Evolutionary conservation across 37 sponge, comb jelly and placozoan species (phyloP), one percentile per base, ranked within the genome.

Genomic region (Dysidea cf. avara): DNA sequence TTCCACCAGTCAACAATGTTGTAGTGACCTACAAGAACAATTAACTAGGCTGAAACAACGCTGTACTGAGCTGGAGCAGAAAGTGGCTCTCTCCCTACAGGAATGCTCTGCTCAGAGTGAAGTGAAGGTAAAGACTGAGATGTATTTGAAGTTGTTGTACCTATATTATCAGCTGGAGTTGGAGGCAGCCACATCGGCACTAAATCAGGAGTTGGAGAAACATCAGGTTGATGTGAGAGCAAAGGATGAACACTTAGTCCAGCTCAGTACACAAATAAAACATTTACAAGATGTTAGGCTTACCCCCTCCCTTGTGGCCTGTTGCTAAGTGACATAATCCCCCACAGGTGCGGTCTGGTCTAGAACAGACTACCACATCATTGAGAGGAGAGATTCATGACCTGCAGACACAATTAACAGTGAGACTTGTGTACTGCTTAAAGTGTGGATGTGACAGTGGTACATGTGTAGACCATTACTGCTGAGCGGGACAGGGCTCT

Each of bases 211-310:
- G 67, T 25, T 71, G 34, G 36, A 51, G 53, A 63, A 71, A 48
- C 71, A 70, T 12, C 53, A 70, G 64, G 49, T 12, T 26, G 54
- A 80, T 64, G 71, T 80, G 17, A 21, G 11, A 4, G 7, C 7
- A 7, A 56, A 13, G 28, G 28, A 26, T 28, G 28, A 26, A 56
- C 28, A 56, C 5, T 7, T 28, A 16, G 57, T 21, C 6, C 28
- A 21, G 24, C 57, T 28, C 57, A 56, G 57, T 21, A 21, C 57
- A 56, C 24, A 21, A 56, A 6, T 56, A 6, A 21, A 21, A 56
- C 57, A 56, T 6, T 56, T 21, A 21, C 24, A 56, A 26, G 28
- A 56, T 56, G 57, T 26, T 5, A 21, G 57, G 14, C 12, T 12
- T 49, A 16, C 12, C 51, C 16, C 57, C 57, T 26, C 28, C 57